A percentile compares a stretch with the other conserved stretches of the same genome.
Evolutionary conservation across 2,113 vertebrate species (phyloP).

Genomic region (Rhinogobius similis): DNA sequence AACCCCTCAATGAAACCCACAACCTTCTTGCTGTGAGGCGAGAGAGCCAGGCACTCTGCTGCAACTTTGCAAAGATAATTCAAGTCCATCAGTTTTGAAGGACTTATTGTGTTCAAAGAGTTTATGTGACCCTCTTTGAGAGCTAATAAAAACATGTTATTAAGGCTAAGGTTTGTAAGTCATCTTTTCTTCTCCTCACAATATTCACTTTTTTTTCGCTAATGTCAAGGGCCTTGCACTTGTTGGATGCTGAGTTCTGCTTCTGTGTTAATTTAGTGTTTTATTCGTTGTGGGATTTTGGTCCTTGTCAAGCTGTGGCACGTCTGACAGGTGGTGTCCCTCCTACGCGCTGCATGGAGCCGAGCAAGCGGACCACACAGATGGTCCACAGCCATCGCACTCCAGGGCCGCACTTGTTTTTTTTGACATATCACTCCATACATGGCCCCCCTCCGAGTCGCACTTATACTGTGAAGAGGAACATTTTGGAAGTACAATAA

Average conservation of each 20-base stretch:
- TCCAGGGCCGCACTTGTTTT: constrained; percentile 15
- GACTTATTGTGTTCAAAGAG: neutral
- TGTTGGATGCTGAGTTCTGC: neutral
- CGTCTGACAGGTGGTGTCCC: constrained; percentile 64
- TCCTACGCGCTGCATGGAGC: constrained; percentile 50
- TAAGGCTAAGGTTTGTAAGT: neutral
- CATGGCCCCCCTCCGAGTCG: neutral
- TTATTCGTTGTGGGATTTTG: constrained; percentile 16
- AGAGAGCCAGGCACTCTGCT: too few species aligned
- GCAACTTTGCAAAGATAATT: too few species aligned
- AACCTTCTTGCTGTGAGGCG: too few species aligned
- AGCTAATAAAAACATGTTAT: neutral
- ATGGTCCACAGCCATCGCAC: constrained; percentile 40
- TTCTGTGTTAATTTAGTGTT: neutral
- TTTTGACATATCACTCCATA: constrained; percentile 10
- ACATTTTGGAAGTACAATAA: constrained; percentile 36
- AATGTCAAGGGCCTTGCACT: neutral
- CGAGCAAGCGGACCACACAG: constrained; percentile 43
- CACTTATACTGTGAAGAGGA: neutral
- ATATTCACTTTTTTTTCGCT: neutral
- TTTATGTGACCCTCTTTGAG: neutral
- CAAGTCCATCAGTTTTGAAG: too few species aligned
- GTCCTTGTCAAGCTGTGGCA: constrained; percentile 34
- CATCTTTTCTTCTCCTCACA: neutral
- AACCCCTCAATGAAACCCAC: too few species aligned